These are phyloP conservation scores for Melanerpes formicivorus DNA, from an alignment of 2,113 vertebrate species.

Conservation along the genomic window DNA sequence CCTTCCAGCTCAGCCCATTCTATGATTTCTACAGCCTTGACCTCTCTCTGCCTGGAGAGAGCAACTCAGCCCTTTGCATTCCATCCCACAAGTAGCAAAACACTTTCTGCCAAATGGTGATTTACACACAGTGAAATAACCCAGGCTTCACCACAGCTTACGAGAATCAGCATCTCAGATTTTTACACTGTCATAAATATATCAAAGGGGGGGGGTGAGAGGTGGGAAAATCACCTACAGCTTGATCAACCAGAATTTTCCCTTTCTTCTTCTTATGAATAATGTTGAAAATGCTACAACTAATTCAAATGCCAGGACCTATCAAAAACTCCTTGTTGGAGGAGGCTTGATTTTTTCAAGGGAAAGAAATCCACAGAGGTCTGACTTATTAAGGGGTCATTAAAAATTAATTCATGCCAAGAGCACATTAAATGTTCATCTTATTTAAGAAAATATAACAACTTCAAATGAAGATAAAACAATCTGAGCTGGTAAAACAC, in stretches of 20 bases:
- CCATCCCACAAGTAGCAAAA: neutral
- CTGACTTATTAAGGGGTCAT: slow-evolving; percentile 9
- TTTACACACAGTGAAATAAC: neutral
- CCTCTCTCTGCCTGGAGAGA: neutral
- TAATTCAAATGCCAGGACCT: neutral
- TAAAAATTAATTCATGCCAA: slow-evolving; percentile 47
- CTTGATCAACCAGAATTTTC: neutral
- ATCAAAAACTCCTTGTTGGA: neutral
- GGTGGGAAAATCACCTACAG: neutral
- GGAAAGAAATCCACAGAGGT: slow-evolving; percentile 1
- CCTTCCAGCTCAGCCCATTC: too few species aligned
- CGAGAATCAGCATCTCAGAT: neutral
- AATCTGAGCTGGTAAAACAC: neutral
- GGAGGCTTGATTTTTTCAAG: slow-evolving; percentile 20
- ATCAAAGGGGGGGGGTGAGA: neutral
- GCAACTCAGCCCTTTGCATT: neutral
- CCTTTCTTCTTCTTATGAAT: neutral
- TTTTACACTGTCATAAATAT: neutral
- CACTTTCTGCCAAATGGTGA: neutral
- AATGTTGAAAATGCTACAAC: neutral
- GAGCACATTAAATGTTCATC: slow-evolving; percentile 24
- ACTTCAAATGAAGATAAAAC: neutral
- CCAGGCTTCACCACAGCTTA: neutral
- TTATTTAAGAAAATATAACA: neutral
- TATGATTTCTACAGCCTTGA: neutral